Conservation (phyloP, 2,888 invertebrate species). For the Cantharis flavilabris region DNA sequence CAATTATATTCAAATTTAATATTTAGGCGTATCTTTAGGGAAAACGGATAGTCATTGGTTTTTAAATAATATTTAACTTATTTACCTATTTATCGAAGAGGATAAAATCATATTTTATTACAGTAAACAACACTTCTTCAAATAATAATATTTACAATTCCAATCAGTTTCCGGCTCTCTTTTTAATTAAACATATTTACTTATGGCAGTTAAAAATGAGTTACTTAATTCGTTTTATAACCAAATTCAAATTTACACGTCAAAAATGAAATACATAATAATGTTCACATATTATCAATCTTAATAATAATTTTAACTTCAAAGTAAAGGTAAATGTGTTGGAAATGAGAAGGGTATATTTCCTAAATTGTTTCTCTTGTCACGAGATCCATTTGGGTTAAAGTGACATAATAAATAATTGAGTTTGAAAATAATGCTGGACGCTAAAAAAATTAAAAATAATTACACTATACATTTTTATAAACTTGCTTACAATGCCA, state of each 20-base stretch:
- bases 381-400: neutral
- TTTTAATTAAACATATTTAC: neutral
- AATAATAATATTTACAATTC: neutral
- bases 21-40: neutral
- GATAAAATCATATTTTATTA: too few species aligned
- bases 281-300: neutral
- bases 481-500: neutral
- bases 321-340: neutral
- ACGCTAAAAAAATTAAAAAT: neutral
- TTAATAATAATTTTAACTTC: neutral
- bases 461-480: neutral
- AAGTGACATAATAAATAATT: neutral
- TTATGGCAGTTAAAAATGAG: neutral
- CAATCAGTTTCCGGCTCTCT: neutral
- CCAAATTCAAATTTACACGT: neutral
- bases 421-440: neutral
- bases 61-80: neutral
- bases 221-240: neutral
- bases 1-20: neutral
- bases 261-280: neutral
- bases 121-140: too few species aligned
- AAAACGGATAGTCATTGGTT: neutral
- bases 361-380: neutral
- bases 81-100: neutral
- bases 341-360: neutral